These are phyloP conservation scores for Pelobates fuscus DNA, from an alignment of 2,113 vertebrate species.

Conservation along the genomic window DNA sequence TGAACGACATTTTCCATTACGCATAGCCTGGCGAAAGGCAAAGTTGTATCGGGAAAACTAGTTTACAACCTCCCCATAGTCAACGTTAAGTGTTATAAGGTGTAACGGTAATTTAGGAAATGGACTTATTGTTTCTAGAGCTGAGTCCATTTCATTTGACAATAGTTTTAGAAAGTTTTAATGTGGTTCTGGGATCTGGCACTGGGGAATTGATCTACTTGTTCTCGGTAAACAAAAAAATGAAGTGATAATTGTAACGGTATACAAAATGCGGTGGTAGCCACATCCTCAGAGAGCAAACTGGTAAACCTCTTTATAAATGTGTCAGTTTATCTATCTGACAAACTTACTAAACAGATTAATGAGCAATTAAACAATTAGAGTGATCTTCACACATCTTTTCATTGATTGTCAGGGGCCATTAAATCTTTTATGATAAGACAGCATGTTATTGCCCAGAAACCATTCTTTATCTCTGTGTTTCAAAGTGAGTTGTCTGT, in stretches of 20 bases:
- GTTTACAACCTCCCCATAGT: no score
- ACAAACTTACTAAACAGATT: constrained; percentile 39
- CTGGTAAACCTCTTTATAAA: background rate
- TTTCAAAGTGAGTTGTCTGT: constrained; percentile 51
- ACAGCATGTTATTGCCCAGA: constrained; percentile 29
- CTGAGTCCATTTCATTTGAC: no score
- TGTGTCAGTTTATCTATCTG: constrained; percentile 5
- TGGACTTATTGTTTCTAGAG: no score
- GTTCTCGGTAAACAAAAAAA: background rate
- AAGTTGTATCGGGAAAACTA: no score
- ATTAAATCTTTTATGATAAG: constrained; percentile 28
- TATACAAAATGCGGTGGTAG: background rate
- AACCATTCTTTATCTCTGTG: constrained; percentile 45
- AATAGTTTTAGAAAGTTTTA: background rate
- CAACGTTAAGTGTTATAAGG: no score
- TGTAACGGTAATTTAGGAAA: no score
- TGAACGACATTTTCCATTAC: no score
- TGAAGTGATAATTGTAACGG: background rate
- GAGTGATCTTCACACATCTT: constrained; percentile 28
- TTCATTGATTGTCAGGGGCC: constrained; percentile 45
- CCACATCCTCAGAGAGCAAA: background rate
- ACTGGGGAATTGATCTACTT: background rate
- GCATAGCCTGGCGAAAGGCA: no score
- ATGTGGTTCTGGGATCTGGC: background rate
- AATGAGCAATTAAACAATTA: constrained; percentile 46